These are phyloP conservation scores for Schrankia costaestrigalis DNA, from an alignment of 2,888 invertebrate genomes.

Conservation along the genomic window DNA sequence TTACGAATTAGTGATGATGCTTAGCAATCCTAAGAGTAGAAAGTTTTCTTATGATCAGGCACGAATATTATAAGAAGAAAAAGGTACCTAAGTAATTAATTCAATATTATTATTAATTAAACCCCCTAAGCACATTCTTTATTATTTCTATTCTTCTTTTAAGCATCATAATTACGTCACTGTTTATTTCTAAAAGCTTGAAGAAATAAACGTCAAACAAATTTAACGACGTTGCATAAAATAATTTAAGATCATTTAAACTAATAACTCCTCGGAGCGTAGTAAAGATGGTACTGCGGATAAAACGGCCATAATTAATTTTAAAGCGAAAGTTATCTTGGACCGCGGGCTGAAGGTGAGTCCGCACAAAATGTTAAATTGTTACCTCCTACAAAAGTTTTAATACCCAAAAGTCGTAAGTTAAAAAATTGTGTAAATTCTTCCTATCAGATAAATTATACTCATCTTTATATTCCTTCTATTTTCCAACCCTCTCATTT, in stretches of 20 bases:
- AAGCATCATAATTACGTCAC: no score
- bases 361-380: slow-evolving; percentile 19
- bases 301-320: slow-evolving; percentile 19
- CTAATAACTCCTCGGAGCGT: slow-evolving; percentile 11
- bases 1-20: no score
- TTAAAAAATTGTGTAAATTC: slow-evolving; percentile 35
- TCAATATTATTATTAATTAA: no score
- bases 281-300: slow-evolving; percentile 17
- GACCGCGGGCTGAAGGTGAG: slow-evolving; percentile 18
- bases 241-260: slow-evolving; percentile 14
- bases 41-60: no score
- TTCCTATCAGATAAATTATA: slow-evolving; percentile 48
- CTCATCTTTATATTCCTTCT: slow-evolving; percentile 45
- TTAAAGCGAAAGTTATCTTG: slow-evolving; percentile 14
- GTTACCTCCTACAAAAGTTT: slow-evolving; percentile 35
- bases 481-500: slow-evolving; percentile 39
- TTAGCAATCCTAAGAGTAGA: no score
- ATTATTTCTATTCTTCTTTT: no score
- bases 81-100: no score
- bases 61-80: no score
- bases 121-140: no score
- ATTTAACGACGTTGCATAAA: slow-evolving; percentile 2
- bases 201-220: no score
- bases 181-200: no score
- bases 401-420: slow-evolving; percentile 27